Evolutionary conservation across 2,113 vertebrate species (phyloP).

Genomic region (Cavia aperea): DNA sequence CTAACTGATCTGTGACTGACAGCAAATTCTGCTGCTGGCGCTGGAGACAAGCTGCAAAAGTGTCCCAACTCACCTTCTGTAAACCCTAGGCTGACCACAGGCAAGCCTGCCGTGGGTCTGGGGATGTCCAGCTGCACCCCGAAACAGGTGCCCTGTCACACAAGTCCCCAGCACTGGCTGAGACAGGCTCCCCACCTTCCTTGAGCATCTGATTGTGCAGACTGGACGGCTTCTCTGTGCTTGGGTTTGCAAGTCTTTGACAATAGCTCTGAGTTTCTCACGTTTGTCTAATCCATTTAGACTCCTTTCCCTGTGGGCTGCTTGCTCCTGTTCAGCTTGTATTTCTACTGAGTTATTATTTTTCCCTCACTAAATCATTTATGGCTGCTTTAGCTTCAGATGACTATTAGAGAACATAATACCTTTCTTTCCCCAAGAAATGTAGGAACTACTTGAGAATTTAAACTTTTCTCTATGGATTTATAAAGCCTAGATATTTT

Average conservation of each 20-base stretch:
- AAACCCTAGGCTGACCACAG: neutral
- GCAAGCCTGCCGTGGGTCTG: neutral
- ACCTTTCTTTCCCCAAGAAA: constrained; percentile 42
- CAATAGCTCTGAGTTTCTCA: neutral
- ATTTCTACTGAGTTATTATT: constrained; percentile 30
- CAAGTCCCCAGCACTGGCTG: fast-evolving
- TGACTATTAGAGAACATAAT: constrained; percentile 22
- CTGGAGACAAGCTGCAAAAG: neutral
- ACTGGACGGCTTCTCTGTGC: neutral
- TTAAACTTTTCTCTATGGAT: constrained; percentile 21
- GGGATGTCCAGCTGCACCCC: neutral
- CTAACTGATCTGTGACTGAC: neutral
- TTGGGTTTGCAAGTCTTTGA: neutral
- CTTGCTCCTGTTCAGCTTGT: neutral
- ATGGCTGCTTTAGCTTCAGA: constrained; percentile 30
- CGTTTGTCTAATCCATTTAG: neutral
- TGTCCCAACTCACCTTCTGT: neutral
- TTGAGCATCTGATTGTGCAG: neutral
- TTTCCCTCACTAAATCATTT: constrained; percentile 33
- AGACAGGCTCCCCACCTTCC: neutral
- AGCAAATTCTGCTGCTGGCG: neutral
- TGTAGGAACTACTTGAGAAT: constrained; percentile 3
- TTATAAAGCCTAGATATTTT: constrained; percentile 30
- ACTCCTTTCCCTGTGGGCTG: constrained; percentile 1
- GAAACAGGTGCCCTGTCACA: neutral